Conservation (phyloP, 1,140 invertebrate species). For the Paraescarpia echinospica region DNA sequence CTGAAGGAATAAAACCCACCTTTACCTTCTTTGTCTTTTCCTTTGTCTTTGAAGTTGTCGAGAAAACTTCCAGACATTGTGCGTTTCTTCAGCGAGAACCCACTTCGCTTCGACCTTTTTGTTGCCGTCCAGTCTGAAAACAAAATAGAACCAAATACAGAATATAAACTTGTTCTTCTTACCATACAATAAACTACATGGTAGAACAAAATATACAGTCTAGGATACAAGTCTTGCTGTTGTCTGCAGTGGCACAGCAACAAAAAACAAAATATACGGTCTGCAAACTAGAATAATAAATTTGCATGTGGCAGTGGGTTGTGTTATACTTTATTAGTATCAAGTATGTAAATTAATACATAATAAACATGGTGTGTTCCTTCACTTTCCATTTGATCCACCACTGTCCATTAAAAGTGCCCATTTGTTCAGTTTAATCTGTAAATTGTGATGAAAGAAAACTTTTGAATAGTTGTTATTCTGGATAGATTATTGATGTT, state of each 20-base stretch:
- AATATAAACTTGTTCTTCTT: neutral
- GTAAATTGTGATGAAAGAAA: neutral
- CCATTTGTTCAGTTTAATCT: neutral
- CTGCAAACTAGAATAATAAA: neutral
- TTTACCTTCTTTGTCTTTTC: conserved; percentile 15
- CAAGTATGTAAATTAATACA: neutral
- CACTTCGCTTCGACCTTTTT: conserved; percentile 38
- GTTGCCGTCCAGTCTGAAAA: conserved; percentile 35
- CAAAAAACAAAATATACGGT: neutral
- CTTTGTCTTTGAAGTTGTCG: conserved; percentile 41
- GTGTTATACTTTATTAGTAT: neutral
- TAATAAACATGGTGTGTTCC: neutral
- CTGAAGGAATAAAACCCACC: conserved; percentile 11
- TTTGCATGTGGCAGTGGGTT: neutral
- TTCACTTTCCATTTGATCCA: neutral
- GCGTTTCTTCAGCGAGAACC: conserved; percentile 44
- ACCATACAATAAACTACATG: neutral
- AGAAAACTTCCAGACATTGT: conserved; percentile 46
- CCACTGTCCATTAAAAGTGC: too few relatives aligned
- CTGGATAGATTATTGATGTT: neutral
- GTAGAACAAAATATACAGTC: neutral
- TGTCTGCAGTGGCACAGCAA: neutral
- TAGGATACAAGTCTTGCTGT: neutral
- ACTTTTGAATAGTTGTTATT: neutral
- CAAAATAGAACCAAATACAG: conserved; percentile 14